These are phyloP conservation scores for Drosophila merina DNA, from an alignment of 2,888 invertebrate genomes.

Conservation along the genomic window DNA sequence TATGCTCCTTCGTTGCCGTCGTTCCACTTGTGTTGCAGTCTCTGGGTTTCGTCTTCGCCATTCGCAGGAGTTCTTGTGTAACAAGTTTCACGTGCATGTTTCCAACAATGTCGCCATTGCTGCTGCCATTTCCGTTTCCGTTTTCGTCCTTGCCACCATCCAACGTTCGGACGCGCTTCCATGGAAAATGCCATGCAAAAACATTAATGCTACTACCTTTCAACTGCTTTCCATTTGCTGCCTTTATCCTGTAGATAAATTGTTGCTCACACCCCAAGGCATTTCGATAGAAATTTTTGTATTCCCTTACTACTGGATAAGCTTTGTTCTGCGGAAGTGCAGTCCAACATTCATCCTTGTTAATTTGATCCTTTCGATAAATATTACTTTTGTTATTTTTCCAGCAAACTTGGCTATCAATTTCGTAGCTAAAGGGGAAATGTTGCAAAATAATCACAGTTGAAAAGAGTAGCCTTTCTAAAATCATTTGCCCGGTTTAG, in stretches of 20 bases:
- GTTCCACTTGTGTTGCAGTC: constrained; percentile 35
- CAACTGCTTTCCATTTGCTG: constrained; percentile 34
- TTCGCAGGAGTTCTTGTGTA: constrained; percentile 53
- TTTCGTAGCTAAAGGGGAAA: no score
- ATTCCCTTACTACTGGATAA: constrained; percentile 64
- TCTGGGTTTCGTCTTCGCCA: constrained; percentile 29
- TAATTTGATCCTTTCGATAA: not conserved
- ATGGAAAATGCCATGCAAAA: constrained; percentile 45
- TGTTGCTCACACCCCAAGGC: constrained; percentile 35
- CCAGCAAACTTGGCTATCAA: not conserved
- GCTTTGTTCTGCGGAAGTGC: constrained; percentile 55
- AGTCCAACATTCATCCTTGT: constrained; percentile 22
- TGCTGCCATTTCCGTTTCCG: constrained; percentile 58
- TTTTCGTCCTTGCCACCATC: constrained; percentile 18
- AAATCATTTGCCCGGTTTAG: not conserved
- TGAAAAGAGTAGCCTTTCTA: not conserved
- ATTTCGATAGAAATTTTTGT: constrained; percentile 48
- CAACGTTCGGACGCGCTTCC: constrained; percentile 54
- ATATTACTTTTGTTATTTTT: not conserved
- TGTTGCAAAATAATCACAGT: no score
- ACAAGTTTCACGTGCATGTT: constrained; percentile 78
- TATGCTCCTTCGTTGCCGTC: constrained; percentile 42
- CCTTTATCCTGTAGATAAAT: constrained; percentile 50
- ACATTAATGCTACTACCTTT: constrained; percentile 59
- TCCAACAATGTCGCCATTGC: constrained; percentile 71